Evolutionary conservation across 2,797 vertebrate species (phyloP).

Genomic region (Notolepis coatsorum): DNA sequence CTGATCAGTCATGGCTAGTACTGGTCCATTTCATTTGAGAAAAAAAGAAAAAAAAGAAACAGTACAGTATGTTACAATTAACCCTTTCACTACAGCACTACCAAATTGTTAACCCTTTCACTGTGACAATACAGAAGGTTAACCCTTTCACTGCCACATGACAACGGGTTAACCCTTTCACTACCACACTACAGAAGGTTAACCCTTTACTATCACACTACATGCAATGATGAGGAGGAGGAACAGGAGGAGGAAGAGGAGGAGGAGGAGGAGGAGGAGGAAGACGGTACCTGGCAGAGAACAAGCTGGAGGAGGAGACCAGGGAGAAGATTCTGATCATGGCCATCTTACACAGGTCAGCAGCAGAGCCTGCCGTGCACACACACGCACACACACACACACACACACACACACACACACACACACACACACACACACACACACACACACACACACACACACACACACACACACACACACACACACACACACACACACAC

Average conservation of each 20-base stretch:
- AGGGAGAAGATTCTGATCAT: constrained; percentile 89
- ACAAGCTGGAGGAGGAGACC: constrained; percentile 76
- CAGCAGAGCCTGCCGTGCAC: constrained; percentile 85
- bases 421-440: background rate
- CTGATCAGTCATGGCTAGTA: too few species aligned
- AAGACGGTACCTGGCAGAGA: constrained; percentile 87
- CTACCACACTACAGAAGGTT: too few species aligned
- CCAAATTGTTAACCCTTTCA: too few species aligned
- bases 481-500: background rate
- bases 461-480: constrained; percentile 12
- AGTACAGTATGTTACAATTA: background rate
- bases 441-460: background rate
- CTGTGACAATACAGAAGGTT: too few species aligned
- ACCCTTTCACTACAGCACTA: too few species aligned
- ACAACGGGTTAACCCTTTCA: too few species aligned
- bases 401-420: background rate
- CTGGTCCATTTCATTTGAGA: too few species aligned
- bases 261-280: background rate
- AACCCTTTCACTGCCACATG: too few species aligned
- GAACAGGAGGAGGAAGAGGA: background rate
- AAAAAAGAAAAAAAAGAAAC: background rate
- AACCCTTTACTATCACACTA: too few species aligned
- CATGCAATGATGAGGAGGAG: too few species aligned
- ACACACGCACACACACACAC: background rate
- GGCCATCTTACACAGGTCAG: constrained; percentile 95